Evolutionary conservation across 2,113 vertebrate genomes (phyloP).

Genomic region (Rhinolophus ferrumequinum): DNA sequence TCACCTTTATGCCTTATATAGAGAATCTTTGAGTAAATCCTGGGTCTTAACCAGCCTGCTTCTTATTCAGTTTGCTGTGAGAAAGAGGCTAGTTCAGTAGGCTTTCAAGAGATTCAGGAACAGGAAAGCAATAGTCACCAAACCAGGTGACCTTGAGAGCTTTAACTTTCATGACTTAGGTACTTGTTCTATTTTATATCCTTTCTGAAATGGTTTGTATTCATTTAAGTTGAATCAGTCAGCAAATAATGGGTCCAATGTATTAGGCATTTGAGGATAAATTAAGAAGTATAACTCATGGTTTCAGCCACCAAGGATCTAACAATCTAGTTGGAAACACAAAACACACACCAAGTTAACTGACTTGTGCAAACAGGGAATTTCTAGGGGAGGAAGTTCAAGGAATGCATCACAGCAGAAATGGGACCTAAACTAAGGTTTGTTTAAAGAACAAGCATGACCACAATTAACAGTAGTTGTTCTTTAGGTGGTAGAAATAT

Average conservation of each 20-base stretch:
- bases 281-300: conserved; percentile 30
- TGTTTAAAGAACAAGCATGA: conserved; percentile 39
- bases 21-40: conserved; percentile 49
- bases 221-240: conserved; percentile 50
- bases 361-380: not conserved
- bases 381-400: not conserved
- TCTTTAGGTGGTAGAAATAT: conserved; percentile 57
- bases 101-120: conserved; percentile 38
- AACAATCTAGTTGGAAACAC: conserved; percentile 43
- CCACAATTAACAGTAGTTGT: not conserved
- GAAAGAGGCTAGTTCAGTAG: conserved; percentile 58
- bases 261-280: conserved; percentile 46
- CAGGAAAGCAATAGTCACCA: conserved; percentile 57
- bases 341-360: conserved; percentile 8
- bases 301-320: not conserved
- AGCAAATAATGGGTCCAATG: conserved; percentile 43
- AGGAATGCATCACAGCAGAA: conserved; percentile 36
- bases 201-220: conserved; percentile 57
- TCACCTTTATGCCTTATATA: conserved; percentile 59
- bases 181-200: conserved; percentile 48
- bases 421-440: conserved; percentile 43
- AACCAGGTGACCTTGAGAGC: conserved; percentile 42
- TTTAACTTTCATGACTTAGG: conserved; percentile 52
- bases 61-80: conserved; percentile 48
- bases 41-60: conserved; percentile 58